phyloP scores from a whole-genome alignment of 2,888 invertebrate genomes.

The Patella depressa region DNA sequence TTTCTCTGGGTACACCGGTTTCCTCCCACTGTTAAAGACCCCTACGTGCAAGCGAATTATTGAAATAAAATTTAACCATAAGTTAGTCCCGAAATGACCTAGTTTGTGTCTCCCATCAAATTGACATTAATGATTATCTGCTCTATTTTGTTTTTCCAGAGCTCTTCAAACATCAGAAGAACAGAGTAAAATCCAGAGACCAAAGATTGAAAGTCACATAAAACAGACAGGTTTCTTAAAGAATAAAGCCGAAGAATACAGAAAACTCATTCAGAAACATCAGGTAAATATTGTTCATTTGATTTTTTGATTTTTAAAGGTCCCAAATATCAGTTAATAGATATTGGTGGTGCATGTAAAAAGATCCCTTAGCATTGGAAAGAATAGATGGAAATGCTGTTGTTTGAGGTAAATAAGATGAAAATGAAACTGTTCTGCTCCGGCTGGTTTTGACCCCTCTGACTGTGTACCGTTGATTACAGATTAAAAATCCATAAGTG shows the following conservation, averaged over 20 bases:
- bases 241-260: conserved; percentile 55
- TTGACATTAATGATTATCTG: neutral
- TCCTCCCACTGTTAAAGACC: too few species aligned
- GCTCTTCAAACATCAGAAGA: conserved; percentile 47
- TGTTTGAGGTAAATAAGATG: too few species aligned
- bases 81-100: too few species aligned
- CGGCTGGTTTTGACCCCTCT: too few species aligned
- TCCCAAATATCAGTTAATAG: neutral
- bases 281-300: conserved; percentile 41
- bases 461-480: too few species aligned
- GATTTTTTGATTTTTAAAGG: neutral
- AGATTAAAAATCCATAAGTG: too few species aligned
- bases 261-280: conserved; percentile 43
- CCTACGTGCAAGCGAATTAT: too few species aligned
- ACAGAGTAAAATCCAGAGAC: conserved; percentile 39
- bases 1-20: too few species aligned
- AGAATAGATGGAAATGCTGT: too few species aligned
- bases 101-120: neutral
- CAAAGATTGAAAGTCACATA: conserved; percentile 47
- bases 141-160: conserved; percentile 33
- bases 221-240: conserved; percentile 50
- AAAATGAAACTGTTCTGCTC: too few species aligned
- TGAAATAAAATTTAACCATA: too few species aligned
- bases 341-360: neutral
- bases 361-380: too few species aligned